Conservation (phyloP, 23 tunicate genomes). For the Oikopleura dioica region DNA sequence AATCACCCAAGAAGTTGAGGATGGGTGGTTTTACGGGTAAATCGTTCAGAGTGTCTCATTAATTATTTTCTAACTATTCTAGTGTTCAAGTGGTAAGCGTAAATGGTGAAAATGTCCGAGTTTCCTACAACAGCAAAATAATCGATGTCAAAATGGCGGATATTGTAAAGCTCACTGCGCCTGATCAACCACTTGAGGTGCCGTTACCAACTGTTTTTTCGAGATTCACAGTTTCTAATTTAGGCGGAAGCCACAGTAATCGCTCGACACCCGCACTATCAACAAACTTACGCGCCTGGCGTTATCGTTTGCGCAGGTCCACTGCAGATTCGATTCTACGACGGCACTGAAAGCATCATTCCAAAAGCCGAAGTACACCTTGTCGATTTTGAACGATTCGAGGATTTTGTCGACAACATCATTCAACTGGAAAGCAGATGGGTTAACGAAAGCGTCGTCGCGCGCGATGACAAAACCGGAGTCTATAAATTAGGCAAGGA, state of each 20-base stretch:
- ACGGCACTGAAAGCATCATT: conserved; percentile 5
- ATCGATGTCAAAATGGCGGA: too few relatives aligned
- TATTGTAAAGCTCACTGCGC: too few relatives aligned
- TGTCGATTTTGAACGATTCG: neutral
- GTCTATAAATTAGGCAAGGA: neutral
- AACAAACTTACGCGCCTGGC: conserved; percentile 1
- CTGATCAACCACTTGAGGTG: too few relatives aligned
- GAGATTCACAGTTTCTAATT: neutral
- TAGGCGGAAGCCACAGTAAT: neutral
- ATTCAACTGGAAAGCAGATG: neutral
- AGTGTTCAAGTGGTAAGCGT: too few relatives aligned
- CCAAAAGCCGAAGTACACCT: neutral
- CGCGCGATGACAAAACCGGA: conserved; percentile 9
- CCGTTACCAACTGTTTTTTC: too few relatives aligned
- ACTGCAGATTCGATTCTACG: neutral
- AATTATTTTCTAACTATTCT: too few relatives aligned
- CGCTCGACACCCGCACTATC: neutral
- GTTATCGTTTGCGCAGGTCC: neutral
- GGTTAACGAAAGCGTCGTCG: neutral
- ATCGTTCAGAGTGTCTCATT: too few relatives aligned
- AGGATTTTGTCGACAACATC: neutral
- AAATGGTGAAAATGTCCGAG: too few relatives aligned
- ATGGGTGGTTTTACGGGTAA: conserved; percentile 10
- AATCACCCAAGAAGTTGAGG: neutral
- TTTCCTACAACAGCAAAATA: too few relatives aligned